phyloP scores from a whole-genome alignment of 1,140 invertebrate genomes.

The Drosophila tristis region DNA sequence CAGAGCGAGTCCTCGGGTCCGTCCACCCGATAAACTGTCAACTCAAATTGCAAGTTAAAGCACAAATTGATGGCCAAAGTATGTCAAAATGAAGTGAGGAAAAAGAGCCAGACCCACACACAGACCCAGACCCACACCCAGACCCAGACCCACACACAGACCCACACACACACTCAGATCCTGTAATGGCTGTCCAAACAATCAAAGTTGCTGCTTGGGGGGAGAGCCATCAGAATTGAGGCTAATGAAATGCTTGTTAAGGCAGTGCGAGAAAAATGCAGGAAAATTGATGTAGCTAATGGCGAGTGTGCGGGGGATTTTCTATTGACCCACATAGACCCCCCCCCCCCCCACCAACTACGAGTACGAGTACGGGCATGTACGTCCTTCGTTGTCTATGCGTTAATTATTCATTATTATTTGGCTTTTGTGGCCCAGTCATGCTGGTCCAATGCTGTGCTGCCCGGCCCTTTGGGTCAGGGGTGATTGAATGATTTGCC shows the following conservation, averaged over 20 bases:
- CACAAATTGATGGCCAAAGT: no score
- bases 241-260: constrained; percentile 78
- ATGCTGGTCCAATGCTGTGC: constrained; percentile 27
- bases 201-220: constrained; percentile 6
- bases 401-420: constrained; percentile 66
- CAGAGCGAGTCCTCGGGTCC: not conserved
- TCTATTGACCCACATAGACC: constrained; percentile 46
- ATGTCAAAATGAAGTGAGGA: no score
- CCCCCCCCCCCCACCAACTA: no score
- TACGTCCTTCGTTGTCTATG: constrained; percentile 3
- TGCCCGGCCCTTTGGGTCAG: constrained; percentile 56
- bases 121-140: no score
- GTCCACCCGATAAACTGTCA: no score
- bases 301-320: constrained; percentile 12
- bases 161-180: no score
- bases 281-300: constrained; percentile 20
- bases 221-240: constrained; percentile 56
- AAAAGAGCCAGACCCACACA: no score
- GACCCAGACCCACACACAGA: no score
- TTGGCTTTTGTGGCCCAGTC: constrained; percentile 38
- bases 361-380: no score
- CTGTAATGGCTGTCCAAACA: constrained; percentile 23
- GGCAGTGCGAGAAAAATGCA: constrained; percentile 49
- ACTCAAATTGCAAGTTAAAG: no score
- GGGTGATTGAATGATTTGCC: constrained; percentile 33